Base-by-base conservation (phyloP, 1,140 invertebrate genomes). In the Apis laboriosa region DNA sequence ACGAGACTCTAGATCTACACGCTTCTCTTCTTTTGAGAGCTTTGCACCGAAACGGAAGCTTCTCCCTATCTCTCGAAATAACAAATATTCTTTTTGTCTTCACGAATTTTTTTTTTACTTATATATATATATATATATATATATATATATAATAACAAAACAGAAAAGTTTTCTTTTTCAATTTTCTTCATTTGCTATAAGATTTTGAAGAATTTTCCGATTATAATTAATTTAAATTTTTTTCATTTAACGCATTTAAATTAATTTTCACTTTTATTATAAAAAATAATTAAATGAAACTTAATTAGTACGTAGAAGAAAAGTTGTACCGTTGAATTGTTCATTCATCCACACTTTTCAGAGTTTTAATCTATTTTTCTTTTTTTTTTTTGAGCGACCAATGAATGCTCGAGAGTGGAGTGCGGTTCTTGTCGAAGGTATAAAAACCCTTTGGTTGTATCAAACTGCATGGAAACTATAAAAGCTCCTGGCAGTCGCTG, bases 391-490 rank as follows among this genome's bases (percentile, higher is more conserved):
- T 28, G 9, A 17, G 15, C 34, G 34, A 43, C 15, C 34, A 43
- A 12, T n/a, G 28, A 19, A 9, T 21, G 21, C 12, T 19, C 1
- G 17, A 55, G 53, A 21, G n/a, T 12, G 19, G 79, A 83, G 85
- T 84, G 76, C 28, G 19, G 21, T 61, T 61, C 61, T 64, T 19
- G 24, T 55, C 34, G 60, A 83, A 77, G 72, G 66, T 67, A 80
- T 28, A 74, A 60, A 85, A 80, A 77, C 51, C 53, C 60, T 75
- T 63, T 60, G 70, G 75, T 34, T 24, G 60, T 75, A 53, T 28
- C 28, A 43, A 73, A 81, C 66, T 63, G 84, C 77, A 73, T 84
- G 87, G 85, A 92, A 91, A 90, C 87, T 92, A 90, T 92, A 90
- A 91, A 91, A 91, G 86, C 87, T 43, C 43, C 64, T 58, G 34